phyloP scores from a whole-genome alignment of 1,140 invertebrate species.

The Danaus melanippus region DNA sequence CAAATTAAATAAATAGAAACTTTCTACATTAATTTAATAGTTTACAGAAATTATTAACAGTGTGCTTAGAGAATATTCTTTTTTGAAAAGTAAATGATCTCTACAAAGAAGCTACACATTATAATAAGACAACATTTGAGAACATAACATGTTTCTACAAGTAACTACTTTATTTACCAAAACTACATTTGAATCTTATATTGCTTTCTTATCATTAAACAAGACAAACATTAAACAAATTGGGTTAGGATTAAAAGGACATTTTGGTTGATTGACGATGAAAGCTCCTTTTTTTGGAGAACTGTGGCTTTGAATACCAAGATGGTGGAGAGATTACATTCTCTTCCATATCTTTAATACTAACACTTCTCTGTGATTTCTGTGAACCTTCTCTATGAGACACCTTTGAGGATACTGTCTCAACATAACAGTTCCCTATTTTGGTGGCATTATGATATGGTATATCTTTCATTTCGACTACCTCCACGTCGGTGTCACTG shows the following conservation, averaged over 20 bases:
- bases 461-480: constrained; percentile 68
- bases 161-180: background rate
- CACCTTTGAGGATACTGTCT: constrained; percentile 51
- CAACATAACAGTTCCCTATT: constrained; percentile 19
- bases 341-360: constrained; percentile 59
- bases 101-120: no score
- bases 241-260: constrained; percentile 15
- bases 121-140: background rate
- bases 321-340: constrained; percentile 59
- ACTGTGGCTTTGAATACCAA: constrained; percentile 65
- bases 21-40: no score
- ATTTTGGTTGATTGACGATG: constrained; percentile 37
- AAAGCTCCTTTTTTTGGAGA: constrained; percentile 59
- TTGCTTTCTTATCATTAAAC: constrained; percentile 1
- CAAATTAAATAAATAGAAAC: no score
- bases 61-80: no score
- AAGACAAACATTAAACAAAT: background rate
- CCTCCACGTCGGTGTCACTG: constrained; percentile 63
- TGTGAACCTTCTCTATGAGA: constrained; percentile 50
- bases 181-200: background rate
- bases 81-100: no score
- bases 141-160: constrained; percentile 1
- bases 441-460: constrained; percentile 38
- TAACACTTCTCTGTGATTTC: constrained; percentile 42
- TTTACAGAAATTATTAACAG: no score